These are phyloP conservation scores for Sebastes matsubarae DNA, from an alignment of 2,797 vertebrate genomes.

Conservation along the genomic window DNA sequence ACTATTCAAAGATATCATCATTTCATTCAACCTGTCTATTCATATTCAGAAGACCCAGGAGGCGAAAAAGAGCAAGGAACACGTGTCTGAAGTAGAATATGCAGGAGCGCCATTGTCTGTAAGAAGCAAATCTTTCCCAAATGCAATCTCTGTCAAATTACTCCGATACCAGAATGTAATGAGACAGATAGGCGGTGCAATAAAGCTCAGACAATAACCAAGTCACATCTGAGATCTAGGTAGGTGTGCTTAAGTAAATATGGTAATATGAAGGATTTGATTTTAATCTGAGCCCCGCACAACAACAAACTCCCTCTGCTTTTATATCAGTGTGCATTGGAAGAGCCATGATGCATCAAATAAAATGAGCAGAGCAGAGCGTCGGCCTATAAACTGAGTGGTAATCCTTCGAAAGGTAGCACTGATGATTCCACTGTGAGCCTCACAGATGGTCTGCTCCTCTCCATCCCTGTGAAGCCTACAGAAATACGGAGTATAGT, in stretches of 20 bases:
- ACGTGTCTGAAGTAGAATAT: constrained; percentile 50
- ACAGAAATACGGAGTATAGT: constrained; percentile 49
- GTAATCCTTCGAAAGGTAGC: constrained; percentile 42
- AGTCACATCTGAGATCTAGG: constrained; percentile 46
- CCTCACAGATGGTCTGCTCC: constrained; percentile 61
- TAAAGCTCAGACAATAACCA: constrained; percentile 63
- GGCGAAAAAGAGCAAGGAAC: constrained; percentile 42
- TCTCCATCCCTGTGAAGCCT: constrained; percentile 53
- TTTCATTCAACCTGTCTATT: constrained; percentile 79
- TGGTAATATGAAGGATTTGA: constrained; percentile 52
- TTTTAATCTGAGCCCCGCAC: constrained; percentile 16
- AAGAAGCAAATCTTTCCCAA: constrained; percentile 41
- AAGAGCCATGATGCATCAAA: constrained; percentile 25
- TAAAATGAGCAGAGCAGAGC: constrained; percentile 29
- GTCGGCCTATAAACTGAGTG: constrained; percentile 17
- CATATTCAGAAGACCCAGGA: constrained; percentile 56
- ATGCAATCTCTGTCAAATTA: constrained; percentile 59
- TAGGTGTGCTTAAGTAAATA: constrained; percentile 51
- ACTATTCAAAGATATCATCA: constrained; percentile 70
- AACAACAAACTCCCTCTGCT: constrained; percentile 26
- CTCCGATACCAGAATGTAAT: constrained; percentile 54
- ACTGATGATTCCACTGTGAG: constrained; percentile 54
- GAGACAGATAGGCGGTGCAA: constrained; percentile 64
- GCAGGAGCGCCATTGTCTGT: constrained; percentile 48
- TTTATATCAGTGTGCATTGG: constrained; percentile 22